Percentiles rank a stretch among this genome's conserved stretches.
phyloP scores from a whole-genome alignment of 2,113 vertebrate species.

The Agapornis roseicollis region DNA sequence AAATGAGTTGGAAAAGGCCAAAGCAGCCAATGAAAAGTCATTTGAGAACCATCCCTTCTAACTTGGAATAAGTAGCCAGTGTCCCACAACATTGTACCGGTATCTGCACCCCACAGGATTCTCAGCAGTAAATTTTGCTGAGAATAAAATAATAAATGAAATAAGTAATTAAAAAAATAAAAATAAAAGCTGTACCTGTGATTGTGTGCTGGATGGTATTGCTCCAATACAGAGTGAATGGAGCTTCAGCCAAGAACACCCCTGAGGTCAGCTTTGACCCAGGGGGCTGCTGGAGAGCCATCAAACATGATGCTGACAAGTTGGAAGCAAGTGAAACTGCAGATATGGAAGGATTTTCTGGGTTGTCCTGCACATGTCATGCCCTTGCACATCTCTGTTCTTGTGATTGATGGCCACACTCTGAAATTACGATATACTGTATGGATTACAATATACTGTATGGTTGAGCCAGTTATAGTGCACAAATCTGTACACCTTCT shows the following conservation, averaged over 20 bases:
- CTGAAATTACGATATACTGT: neutral
- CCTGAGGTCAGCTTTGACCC: neutral
- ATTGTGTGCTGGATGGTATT: neutral
- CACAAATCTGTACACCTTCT: neutral
- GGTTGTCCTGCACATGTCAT: neutral
- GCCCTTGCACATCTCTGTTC: neutral
- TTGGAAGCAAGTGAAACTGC: neutral
- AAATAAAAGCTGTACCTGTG: neutral
- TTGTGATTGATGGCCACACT: neutral
- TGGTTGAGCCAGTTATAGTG: neutral
- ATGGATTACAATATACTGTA: neutral
- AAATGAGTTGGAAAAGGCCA: neutral
- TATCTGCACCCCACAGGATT: neutral
- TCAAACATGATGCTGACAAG: neutral
- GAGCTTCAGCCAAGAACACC: neutral
- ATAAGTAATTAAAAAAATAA: no score
- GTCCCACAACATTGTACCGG: neutral
- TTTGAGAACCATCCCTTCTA: neutral
- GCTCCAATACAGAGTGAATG: neutral
- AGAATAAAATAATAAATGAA: no score
- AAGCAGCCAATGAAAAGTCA: neutral
- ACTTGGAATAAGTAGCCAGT: neutral
- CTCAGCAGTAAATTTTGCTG: neutral
- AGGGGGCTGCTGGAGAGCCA: neutral
- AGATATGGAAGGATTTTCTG: neutral